phyloP scores from a whole-genome alignment of 2,113 vertebrate genomes.

The Ophiodon elongatus region DNA sequence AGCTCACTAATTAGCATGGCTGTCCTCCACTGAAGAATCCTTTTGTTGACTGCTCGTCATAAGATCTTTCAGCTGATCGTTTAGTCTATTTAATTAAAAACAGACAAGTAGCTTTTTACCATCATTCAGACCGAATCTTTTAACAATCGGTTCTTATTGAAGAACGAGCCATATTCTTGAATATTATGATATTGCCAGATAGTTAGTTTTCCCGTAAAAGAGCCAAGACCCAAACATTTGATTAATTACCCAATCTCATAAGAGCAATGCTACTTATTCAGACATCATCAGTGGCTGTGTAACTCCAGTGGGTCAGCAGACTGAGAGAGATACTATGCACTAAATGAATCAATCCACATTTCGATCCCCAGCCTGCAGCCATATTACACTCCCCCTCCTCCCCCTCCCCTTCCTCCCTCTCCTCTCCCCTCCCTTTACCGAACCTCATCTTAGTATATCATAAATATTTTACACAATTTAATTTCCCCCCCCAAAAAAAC shows the following conservation, averaged over 20 bases:
- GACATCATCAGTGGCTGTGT: not conserved
- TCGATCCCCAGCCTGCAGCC: slow-evolving; percentile 18
- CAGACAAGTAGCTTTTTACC: not conserved
- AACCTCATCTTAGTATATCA: slow-evolving; percentile 24
- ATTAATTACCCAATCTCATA: not conserved
- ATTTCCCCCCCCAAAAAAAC: slow-evolving; percentile 38
- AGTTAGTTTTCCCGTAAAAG: not conserved
- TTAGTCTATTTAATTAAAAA: slow-evolving; percentile 39
- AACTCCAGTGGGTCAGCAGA: not conserved
- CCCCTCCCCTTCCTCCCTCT: too few species aligned
- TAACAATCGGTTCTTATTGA: slow-evolving; percentile 4
- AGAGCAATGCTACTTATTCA: not conserved
- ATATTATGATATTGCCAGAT: not conserved
- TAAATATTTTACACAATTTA: slow-evolving; percentile 66
- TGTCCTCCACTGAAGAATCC: not conserved
- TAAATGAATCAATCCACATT: slow-evolving; percentile 44
- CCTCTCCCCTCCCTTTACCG: slow-evolving; percentile 1
- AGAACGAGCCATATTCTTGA: not conserved
- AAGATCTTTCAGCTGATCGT: slow-evolving; percentile 42
- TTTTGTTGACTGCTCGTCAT: slow-evolving; percentile 29
- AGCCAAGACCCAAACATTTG: not conserved
- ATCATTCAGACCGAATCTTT: not conserved
- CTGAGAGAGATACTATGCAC: not conserved
- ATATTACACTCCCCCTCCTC: not conserved
- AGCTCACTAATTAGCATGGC: not conserved